These are phyloP conservation scores for Holcopasites calliopsidis DNA, from an alignment of 1,140 invertebrate species.

Conservation along the genomic window DNA sequence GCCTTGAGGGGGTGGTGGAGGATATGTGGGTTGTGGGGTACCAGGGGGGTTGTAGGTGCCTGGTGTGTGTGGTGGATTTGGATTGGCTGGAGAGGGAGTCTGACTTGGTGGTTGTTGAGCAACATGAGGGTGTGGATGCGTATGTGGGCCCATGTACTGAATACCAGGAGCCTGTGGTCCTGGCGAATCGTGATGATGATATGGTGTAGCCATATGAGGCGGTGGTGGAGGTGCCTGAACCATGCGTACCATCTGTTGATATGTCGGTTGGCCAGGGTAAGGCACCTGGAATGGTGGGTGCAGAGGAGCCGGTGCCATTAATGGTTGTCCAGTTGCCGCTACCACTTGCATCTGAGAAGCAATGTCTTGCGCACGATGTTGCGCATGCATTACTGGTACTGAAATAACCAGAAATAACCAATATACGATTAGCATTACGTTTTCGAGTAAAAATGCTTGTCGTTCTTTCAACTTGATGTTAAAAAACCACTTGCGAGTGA, in stretches of 20 bases:
- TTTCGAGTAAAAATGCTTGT: not conserved
- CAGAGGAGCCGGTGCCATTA: constrained; percentile 87
- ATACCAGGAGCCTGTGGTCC: constrained; percentile 79
- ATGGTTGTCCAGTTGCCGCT: constrained; percentile 90
- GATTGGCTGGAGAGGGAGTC: constrained; percentile 83
- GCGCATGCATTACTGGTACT: constrained; percentile 81
- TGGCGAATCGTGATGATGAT: constrained; percentile 82
- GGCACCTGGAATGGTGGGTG: constrained; percentile 84
- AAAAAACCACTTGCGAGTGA: not conserved
- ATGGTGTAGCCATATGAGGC: constrained; percentile 82
- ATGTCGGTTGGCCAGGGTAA: constrained; percentile 80
- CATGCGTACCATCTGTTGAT: constrained; percentile 79
- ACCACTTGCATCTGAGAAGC: constrained; percentile 87
- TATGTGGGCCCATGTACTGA: constrained; percentile 82
- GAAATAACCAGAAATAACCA: constrained; percentile 54
- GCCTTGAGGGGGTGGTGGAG: constrained; percentile 79
- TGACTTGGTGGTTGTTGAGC: constrained; percentile 82
- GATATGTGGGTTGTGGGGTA: constrained; percentile 79
- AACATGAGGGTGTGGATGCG: constrained; percentile 77
- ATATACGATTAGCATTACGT: not conserved
- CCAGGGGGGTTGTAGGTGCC: constrained; percentile 81
- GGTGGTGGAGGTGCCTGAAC: constrained; percentile 76
- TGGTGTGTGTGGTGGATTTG: constrained; percentile 81
- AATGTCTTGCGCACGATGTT: constrained; percentile 82
- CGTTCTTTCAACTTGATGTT: not conserved